Evolutionary conservation across 2,797 vertebrate genomes (phyloP).

Genomic region (Iguana delicatissima): DNA sequence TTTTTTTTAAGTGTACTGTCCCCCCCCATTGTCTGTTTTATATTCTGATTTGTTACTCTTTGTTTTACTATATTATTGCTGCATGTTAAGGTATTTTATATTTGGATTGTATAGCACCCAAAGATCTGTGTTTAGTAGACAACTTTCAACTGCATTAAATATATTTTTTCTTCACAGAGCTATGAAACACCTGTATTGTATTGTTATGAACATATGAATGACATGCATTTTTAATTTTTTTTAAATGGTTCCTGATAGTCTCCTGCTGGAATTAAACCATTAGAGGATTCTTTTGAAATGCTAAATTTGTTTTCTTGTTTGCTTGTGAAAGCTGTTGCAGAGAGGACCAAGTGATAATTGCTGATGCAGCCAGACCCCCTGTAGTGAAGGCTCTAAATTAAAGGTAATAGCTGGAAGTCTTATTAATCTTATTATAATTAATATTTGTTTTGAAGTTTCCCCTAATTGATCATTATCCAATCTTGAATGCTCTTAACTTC

Average conservation of each 20-base stretch:
- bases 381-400: constrained; percentile 28
- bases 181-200: neutral
- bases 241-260: neutral
- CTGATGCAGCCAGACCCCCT: constrained; percentile 5
- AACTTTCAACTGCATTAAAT: too few relatives aligned
- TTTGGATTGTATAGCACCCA: too few relatives aligned
- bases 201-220: neutral
- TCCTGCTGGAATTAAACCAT: neutral
- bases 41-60: too few relatives aligned
- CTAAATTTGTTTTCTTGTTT: constrained; percentile 27
- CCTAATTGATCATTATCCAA: constrained; percentile 30
- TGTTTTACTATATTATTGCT: too few relatives aligned
- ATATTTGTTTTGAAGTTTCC: constrained; percentile 11
- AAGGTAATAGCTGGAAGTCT: constrained; percentile 26
- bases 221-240: neutral
- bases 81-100: too few relatives aligned
- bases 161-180: neutral
- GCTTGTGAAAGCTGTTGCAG: constrained; percentile 11
- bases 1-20: too few relatives aligned
- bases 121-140: too few relatives aligned
- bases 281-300: constrained; percentile 23
- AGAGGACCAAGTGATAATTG: constrained; percentile 12
- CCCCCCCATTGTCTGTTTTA: too few relatives aligned
- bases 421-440: constrained; percentile 31
- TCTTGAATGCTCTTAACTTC: constrained; percentile 11